Base-by-base conservation (phyloP, 2,797 vertebrate species). In the Gymnopithys bicolor region DNA sequence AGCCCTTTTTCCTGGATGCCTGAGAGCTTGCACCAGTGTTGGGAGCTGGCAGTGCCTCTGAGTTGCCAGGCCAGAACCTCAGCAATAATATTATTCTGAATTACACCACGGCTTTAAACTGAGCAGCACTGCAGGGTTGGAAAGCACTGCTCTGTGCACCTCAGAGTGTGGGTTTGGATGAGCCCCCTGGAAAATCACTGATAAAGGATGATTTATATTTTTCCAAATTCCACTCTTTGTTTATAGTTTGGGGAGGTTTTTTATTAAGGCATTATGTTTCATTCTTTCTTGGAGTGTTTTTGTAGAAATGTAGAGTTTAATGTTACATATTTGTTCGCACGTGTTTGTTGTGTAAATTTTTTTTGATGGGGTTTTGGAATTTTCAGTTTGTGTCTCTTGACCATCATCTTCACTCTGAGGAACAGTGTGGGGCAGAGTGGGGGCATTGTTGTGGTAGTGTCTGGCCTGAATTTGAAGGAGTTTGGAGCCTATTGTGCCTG, bases 341-440 rank as follows among this genome's bases (percentile, higher is more conserved):
- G 0, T 25, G 22, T 23, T 68, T 3, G 1, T 46, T 9, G 2
- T 18, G 33, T 59, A 14, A 2, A 5, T 62, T 60, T 62, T 45
- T 79, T 37, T 78, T 22, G 23, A 8, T 15, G 23, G 8, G 8
- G 4, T 28, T 9, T 33, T 64, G 58, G 37, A 21, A 24, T 53
- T 56, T 58, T 53, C 37, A n/a, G 22, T 35, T 71, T n/a, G 4
- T 27, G 6, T 52, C 75, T 67, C 15, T 43, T 21, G 6, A 30
- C n/a, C 33, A 19, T 13, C 43, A 7, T 6, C 32, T 30, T 13
- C 66, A 25, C 8, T 7, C 11, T 9, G 7, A 32, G 62, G 33
- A 48, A 6, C 3, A 11, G 22, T 1, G 18, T 33, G 39, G 30
- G 21, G 10, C 3, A 9, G 17, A 0, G 17, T 39, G 46, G 30